Evolutionary conservation across 2,113 vertebrate genomes (phyloP).

Genomic region (Toxotes chatareus): DNA sequence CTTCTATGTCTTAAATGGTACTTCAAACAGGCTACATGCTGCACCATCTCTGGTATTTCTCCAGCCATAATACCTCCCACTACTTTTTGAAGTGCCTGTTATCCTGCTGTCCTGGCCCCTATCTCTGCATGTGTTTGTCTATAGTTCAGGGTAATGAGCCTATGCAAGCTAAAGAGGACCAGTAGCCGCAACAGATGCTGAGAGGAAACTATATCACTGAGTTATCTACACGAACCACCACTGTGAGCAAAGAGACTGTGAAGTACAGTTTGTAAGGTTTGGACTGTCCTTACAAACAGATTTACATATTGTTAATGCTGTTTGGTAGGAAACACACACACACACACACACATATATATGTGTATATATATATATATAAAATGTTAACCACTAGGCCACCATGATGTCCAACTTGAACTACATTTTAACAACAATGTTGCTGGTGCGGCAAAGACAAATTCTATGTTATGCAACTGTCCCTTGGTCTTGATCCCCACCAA

Average conservation of each 20-base stretch:
- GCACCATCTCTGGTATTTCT: slow-evolving; percentile 43
- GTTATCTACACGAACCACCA: slow-evolving; percentile 43
- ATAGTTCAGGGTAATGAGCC: slow-evolving; percentile 63
- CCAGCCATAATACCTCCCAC: slow-evolving; percentile 40
- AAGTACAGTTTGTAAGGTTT: slow-evolving; percentile 19
- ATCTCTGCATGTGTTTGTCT: slow-evolving; percentile 51
- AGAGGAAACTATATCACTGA: slow-evolving; percentile 44
- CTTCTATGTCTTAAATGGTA: slow-evolving; percentile 14
- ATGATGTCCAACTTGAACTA: no score
- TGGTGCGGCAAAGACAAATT: no score
- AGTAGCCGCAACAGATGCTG: slow-evolving; percentile 38
- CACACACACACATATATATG: neutral
- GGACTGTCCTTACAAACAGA: neutral
- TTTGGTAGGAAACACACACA: no score
- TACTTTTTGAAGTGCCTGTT: slow-evolving; percentile 59
- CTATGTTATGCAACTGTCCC: no score
- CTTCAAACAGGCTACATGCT: slow-evolving; percentile 15
- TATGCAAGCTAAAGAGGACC: slow-evolving; percentile 41
- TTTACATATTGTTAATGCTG: neutral
- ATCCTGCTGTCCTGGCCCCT: slow-evolving; percentile 38
- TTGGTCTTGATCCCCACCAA: neutral
- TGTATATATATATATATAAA: neutral
- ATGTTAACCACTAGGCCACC: no score
- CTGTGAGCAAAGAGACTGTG: slow-evolving; percentile 42
- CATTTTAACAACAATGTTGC: neutral